These are phyloP conservation scores for Idaea biselata DNA, from an alignment of 2,888 invertebrate genomes.

Conservation along the genomic window DNA sequence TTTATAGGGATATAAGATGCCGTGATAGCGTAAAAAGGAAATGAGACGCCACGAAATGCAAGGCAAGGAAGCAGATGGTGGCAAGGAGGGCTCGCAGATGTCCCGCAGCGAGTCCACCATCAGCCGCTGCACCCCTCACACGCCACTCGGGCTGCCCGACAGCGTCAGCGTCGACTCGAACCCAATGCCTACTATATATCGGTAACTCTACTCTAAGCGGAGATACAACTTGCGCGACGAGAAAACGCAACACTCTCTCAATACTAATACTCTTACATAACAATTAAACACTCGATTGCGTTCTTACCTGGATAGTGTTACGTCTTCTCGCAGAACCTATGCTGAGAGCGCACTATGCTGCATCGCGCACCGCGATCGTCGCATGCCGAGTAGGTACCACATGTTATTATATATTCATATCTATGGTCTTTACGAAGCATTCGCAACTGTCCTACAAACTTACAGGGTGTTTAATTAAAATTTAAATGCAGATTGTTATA, in stretches of 20 bases:
- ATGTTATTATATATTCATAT: slow-evolving; percentile 34
- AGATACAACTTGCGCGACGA: slow-evolving; percentile 47
- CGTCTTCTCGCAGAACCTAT: slow-evolving; percentile 64
- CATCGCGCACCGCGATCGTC: slow-evolving; percentile 73
- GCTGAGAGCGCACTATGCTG: slow-evolving; percentile 66
- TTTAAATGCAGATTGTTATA: background rate
- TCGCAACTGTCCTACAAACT: background rate
- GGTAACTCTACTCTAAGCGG: slow-evolving; percentile 80
- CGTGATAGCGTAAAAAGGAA: slow-evolving; percentile 69
- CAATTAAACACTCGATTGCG: slow-evolving; percentile 4
- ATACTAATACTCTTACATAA: slow-evolving; percentile 1
- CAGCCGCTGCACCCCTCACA: slow-evolving; percentile 76
- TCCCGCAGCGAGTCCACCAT: slow-evolving; percentile 88
- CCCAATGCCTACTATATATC: slow-evolving; percentile 93
- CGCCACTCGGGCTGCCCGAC: slow-evolving; percentile 80
- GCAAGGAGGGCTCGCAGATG: slow-evolving; percentile 79
- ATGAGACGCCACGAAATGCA: slow-evolving; percentile 72
- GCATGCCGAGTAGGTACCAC: slow-evolving; percentile 73
- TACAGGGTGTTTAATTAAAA: too few species aligned
- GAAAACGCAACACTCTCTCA: slow-evolving; percentile 49
- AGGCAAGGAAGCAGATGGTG: slow-evolving; percentile 60
- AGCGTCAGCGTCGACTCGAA: slow-evolving; percentile 93
- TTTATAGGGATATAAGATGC: slow-evolving; percentile 72
- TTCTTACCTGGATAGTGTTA: slow-evolving; percentile 26
- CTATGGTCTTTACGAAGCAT: slow-evolving; percentile 18